Conservation (phyloP, 2,797 vertebrate species). For the Bovichtus diacanthus region DNA sequence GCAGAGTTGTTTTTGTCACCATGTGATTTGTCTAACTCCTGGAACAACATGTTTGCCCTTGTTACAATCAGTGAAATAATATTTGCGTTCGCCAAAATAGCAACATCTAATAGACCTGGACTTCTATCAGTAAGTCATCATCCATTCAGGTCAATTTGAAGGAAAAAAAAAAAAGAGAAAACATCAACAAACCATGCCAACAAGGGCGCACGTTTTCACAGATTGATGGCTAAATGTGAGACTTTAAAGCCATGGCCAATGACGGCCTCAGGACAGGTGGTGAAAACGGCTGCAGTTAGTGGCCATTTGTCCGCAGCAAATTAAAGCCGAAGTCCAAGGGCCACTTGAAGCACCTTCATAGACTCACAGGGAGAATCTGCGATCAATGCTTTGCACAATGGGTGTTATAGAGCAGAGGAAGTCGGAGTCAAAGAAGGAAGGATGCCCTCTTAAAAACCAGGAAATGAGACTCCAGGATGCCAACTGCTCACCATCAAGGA, state of each 20-base stretch:
- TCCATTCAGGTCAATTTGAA: slow-evolving; percentile 31
- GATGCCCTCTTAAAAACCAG: slow-evolving; percentile 94
- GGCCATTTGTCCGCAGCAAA: slow-evolving; percentile 74
- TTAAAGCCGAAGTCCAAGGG: slow-evolving; percentile 58
- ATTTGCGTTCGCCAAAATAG: slow-evolving; percentile 44
- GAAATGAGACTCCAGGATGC: slow-evolving; percentile 95
- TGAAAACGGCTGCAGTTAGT: slow-evolving; percentile 37
- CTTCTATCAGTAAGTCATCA: slow-evolving; percentile 36
- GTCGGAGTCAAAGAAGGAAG: slow-evolving; percentile 91
- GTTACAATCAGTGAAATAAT: slow-evolving; percentile 52
- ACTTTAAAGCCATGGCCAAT: slow-evolving; percentile 69
- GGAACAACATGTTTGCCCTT: slow-evolving; percentile 60
- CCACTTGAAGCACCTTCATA: slow-evolving; percentile 47
- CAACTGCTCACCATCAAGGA: slow-evolving; percentile 91
- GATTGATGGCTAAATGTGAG: slow-evolving; percentile 11
- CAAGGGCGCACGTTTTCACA: slow-evolving; percentile 47
- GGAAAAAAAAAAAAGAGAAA: slow-evolving; percentile 27
- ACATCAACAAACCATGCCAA: slow-evolving; percentile 48
- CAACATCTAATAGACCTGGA: slow-evolving; percentile 42
- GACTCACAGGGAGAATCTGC: slow-evolving; percentile 37
- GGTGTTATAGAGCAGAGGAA: slow-evolving; percentile 88
- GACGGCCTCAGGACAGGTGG: slow-evolving; percentile 54
- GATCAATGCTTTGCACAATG: slow-evolving; percentile 60
- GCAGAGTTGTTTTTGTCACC: slow-evolving; percentile 27
- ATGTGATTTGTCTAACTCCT: slow-evolving; percentile 31